These are phyloP conservation scores for Nemotelus nigrinus DNA, from an alignment of 2,888 invertebrate genomes.

Conservation along the genomic window DNA sequence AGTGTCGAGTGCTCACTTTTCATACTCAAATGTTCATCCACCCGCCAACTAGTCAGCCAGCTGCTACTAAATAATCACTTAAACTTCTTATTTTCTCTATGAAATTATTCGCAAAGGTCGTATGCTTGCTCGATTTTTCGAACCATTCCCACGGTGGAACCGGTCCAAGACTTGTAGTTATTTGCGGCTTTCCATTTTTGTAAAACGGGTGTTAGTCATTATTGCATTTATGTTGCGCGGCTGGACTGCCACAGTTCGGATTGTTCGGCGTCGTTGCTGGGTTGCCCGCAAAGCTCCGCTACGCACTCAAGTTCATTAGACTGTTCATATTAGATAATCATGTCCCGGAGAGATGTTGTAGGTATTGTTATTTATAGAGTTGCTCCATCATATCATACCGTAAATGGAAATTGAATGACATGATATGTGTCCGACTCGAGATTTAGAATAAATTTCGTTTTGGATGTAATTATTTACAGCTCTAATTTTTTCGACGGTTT, in stretches of 20 bases:
- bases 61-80: neutral
- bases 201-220: slow-evolving; percentile 35
- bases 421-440: neutral
- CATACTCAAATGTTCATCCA: neutral
- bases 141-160: slow-evolving; percentile 26
- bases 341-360: neutral
- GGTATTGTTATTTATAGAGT: slow-evolving; percentile 25
- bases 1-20: slow-evolving; percentile 6
- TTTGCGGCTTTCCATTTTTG: slow-evolving; percentile 27
- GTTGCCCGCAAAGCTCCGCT: neutral
- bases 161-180: slow-evolving; percentile 24
- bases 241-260: slow-evolving; percentile 5
- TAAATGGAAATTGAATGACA: slow-evolving; percentile 12
- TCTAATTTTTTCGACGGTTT: too few relatives aligned
- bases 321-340: slow-evolving; percentile 22
- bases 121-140: neutral
- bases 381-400: neutral
- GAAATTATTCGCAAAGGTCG: slow-evolving; percentile 4
- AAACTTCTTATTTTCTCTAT: neutral
- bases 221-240: slow-evolving; percentile 22
- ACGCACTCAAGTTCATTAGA: slow-evolving; percentile 4
- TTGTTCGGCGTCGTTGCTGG: neutral
- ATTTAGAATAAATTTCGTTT: neutral
- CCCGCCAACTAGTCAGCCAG: neutral
- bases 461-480: too few relatives aligned